phyloP scores from a whole-genome alignment of 2,888 invertebrate species.

The Esperia sulphurella region DNA sequence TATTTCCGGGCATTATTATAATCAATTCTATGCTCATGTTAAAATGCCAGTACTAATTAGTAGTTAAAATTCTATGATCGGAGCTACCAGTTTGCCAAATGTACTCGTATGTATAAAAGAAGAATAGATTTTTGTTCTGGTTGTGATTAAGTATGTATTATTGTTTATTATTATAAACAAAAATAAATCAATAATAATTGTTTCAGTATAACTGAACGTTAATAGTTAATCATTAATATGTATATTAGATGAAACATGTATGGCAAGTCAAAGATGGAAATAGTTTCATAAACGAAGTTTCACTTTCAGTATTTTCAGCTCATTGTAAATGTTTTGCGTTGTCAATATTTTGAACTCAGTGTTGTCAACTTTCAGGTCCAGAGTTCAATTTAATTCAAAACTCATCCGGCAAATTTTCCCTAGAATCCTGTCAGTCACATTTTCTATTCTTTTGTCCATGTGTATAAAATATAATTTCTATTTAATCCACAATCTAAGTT shows the following conservation, averaged over 20 bases:
- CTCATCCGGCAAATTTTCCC: no score
- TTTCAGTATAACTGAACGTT: slow-evolving; percentile 8
- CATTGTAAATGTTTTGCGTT: no score
- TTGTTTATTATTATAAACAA: slow-evolving; percentile 17
- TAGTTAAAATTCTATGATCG: neutral
- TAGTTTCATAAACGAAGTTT: no score
- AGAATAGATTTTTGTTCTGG: slow-evolving; percentile 40
- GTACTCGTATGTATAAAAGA: no score
- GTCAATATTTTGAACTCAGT: no score
- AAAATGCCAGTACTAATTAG: neutral
- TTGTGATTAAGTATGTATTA: slow-evolving; percentile 43
- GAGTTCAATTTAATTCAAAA: no score
- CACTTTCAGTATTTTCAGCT: no score
- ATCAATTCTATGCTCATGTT: slow-evolving; percentile 20
- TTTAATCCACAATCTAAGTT: no score
- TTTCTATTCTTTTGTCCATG: no score
- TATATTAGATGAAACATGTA: neutral
- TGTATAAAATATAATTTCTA: no score
- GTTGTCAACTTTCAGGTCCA: no score
- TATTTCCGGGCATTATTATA: slow-evolving; percentile 5
- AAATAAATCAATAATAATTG: slow-evolving; percentile 9
- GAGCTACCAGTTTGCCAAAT: slow-evolving; percentile 29
- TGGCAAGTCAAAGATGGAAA: neutral
- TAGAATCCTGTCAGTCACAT: no score
- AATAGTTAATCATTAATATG: neutral